These are phyloP conservation scores for Lithobates sylvaticus DNA, from an alignment of 2,797 vertebrate species.

Conservation along the genomic window DNA sequence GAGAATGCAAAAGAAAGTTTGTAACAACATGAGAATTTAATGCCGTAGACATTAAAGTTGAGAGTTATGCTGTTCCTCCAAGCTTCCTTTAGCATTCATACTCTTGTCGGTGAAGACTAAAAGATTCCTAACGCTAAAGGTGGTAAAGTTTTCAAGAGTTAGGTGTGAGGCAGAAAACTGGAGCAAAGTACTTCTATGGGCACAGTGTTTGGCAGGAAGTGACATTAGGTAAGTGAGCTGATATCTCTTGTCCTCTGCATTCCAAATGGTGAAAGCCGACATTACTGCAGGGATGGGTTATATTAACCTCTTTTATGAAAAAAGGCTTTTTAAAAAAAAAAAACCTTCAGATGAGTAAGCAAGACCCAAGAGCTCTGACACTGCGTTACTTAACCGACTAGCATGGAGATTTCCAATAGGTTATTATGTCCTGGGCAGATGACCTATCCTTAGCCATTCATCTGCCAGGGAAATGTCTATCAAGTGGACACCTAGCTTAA, in stretches of 20 bases:
- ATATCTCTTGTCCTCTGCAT: slow-evolving; percentile 7
- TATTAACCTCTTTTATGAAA: slow-evolving; percentile 10
- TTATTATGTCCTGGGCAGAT: slow-evolving; percentile 9
- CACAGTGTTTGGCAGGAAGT: neutral
- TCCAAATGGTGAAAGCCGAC: neutral
- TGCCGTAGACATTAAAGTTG: too few relatives aligned
- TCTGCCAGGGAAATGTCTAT: neutral
- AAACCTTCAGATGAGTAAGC: neutral
- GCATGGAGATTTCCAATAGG: neutral
- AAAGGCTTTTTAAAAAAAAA: neutral
- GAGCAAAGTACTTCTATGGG: neutral
- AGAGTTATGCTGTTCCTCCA: too few relatives aligned
- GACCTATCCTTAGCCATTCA: neutral
- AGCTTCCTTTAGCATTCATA: too few relatives aligned
- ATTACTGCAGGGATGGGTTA: slow-evolving; percentile 23
- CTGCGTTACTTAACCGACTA: neutral
- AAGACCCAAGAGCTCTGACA: slow-evolving; percentile 5
- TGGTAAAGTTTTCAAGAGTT: neutral
- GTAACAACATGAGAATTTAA: too few relatives aligned
- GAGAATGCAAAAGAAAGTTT: too few relatives aligned
- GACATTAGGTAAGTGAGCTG: neutral
- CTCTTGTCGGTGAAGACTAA: too few relatives aligned
- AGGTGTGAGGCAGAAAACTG: too few relatives aligned
- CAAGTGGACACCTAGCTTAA: neutral
- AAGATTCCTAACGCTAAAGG: too few relatives aligned